Conservation (phyloP, 2,797 vertebrate genomes). For the Cyclura pinguis region DNA sequence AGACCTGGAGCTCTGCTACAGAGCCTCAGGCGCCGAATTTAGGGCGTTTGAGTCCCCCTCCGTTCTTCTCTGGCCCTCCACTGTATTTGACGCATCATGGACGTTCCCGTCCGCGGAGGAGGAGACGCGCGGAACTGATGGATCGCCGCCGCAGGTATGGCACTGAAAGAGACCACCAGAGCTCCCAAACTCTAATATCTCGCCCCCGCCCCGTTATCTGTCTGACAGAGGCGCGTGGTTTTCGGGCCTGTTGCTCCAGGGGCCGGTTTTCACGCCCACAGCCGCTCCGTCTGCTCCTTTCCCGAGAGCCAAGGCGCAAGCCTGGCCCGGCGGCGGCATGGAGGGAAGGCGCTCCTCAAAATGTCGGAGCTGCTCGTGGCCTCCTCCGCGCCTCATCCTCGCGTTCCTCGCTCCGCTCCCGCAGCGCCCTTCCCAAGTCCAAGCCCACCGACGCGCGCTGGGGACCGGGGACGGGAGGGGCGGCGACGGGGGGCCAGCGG, state of each 20-base stretch:
- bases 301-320: not conserved
- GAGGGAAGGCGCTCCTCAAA: conserved; percentile 16
- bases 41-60: too few relatives aligned
- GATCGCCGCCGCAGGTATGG: not conserved
- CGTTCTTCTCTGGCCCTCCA: not conserved
- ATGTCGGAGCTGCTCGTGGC: conserved; percentile 40
- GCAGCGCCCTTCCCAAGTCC: not conserved
- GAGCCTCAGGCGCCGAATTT: not conserved
- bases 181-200: not conserved
- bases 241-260: not conserved
- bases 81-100: not conserved
- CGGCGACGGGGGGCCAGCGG: not conserved
- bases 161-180: not conserved
- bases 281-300: too few relatives aligned
- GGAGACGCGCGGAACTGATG: too few relatives aligned
- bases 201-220: not conserved
- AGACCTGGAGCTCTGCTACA: too few relatives aligned
- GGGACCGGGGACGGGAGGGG: not conserved
- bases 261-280: too few relatives aligned
- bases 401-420: not conserved
- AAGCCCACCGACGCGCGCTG: not conserved
- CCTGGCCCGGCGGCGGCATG: not conserved
- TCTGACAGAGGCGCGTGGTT: not conserved
- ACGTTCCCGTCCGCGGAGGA: too few relatives aligned
- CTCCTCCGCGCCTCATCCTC: too few relatives aligned